Evolutionary conservation across 2,797 vertebrate genomes (phyloP).

Genomic region (Neosilurus mollespiculum): DNA sequence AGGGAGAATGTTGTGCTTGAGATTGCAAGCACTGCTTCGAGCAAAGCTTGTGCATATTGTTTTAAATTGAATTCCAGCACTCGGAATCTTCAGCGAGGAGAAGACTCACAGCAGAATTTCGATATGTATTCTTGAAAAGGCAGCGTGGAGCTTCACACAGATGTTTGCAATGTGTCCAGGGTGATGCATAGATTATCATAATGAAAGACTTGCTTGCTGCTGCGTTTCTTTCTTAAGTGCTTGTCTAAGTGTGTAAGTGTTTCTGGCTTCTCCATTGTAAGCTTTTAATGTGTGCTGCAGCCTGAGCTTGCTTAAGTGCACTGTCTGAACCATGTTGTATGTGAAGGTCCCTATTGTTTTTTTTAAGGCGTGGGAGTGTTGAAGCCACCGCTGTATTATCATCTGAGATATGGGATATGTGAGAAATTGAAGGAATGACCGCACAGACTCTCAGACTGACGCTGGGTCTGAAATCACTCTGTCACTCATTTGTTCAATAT

Average conservation of each 20-base stretch:
- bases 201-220: slow-evolving; percentile 29
- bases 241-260: slow-evolving; percentile 27
- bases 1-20: slow-evolving; percentile 33
- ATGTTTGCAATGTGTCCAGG: slow-evolving; percentile 21
- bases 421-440: slow-evolving; percentile 62
- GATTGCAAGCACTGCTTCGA: slow-evolving; percentile 27
- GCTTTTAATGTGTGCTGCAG: slow-evolving; percentile 33
- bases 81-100: slow-evolving; percentile 22
- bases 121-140: background rate
- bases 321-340: slow-evolving; percentile 14
- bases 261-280: slow-evolving; percentile 27
- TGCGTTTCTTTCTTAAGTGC: slow-evolving; percentile 13
- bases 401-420: slow-evolving; percentile 24
- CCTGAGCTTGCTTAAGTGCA: slow-evolving; percentile 32
- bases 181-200: slow-evolving; percentile 34
- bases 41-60: slow-evolving; percentile 32
- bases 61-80: slow-evolving; percentile 49
- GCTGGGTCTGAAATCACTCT: background rate
- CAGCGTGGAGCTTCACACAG: slow-evolving; percentile 4
- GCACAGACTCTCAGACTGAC: background rate
- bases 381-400: slow-evolving; percentile 14
- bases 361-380: slow-evolving; percentile 26
- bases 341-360: slow-evolving; percentile 35
- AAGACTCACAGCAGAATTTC: background rate
- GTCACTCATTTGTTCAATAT: slow-evolving; percentile 4